phyloP scores from a whole-genome alignment of 2,888 invertebrate species.

The Pogonocherus hispidulus region DNA sequence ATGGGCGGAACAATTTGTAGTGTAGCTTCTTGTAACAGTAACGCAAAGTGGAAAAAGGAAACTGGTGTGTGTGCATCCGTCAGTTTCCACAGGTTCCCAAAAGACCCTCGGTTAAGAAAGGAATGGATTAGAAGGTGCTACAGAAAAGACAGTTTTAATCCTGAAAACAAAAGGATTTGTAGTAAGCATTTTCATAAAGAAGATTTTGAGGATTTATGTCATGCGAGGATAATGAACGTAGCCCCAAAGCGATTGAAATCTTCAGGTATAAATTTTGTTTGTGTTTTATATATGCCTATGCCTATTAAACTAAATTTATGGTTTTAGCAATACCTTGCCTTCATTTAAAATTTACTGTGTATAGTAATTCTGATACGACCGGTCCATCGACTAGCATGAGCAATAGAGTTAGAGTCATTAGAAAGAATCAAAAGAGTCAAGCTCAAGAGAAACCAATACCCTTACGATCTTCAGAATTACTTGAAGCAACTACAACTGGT shows the following conservation, averaged over 20 bases:
- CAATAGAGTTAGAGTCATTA: too few relatives aligned
- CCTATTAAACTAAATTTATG: too few relatives aligned
- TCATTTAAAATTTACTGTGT: too few relatives aligned
- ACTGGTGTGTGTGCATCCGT: neutral
- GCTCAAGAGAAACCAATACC: too few relatives aligned
- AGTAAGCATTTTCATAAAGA: slow-evolving; percentile 8
- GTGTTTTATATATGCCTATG: neutral
- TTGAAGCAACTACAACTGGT: too few relatives aligned
- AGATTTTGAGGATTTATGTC: slow-evolving; percentile 1
- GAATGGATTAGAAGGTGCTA: neutral
- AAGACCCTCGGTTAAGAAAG: neutral
- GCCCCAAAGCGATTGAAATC: neutral
- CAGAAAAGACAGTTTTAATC: too few relatives aligned
- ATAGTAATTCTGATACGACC: too few relatives aligned
- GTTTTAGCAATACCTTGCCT: neutral
- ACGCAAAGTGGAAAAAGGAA: neutral
- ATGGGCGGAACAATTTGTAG: slow-evolving; percentile 6
- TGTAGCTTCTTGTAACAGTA: slow-evolving; percentile 22
- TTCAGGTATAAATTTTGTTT: neutral
- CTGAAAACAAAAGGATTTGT: slow-evolving; percentile 1
- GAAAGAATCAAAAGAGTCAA: too few relatives aligned
- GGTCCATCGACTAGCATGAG: too few relatives aligned
- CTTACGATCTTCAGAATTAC: too few relatives aligned
- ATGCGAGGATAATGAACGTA: neutral
- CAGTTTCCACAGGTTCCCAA: slow-evolving; percentile 5